Evolutionary conservation across 1,140 invertebrate genomes (phyloP), one percentile per base, ranked within the genome.

Genomic region (Harpegnathos saltator): DNA sequence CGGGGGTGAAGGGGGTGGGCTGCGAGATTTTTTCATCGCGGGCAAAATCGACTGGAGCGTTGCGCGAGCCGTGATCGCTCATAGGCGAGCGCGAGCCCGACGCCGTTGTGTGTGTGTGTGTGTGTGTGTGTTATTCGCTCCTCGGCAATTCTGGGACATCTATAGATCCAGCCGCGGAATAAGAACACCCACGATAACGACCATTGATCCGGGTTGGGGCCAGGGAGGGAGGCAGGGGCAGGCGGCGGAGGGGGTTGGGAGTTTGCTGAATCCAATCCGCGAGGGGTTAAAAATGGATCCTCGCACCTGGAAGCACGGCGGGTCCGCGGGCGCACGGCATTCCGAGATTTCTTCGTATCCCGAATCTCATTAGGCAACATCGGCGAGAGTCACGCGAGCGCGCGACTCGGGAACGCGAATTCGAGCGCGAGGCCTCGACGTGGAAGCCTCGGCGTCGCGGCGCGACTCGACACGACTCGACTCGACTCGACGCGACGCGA

Each of bases 351-450:
- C 65, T 71, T 71, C 75, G 48, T 52, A 63, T 48, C 65, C 75
- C 65, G 75, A 80, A 80, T 80, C 75, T 80, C 75, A 80, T 80
- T 80, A 80, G 44, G 75, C 75, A 48, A 80, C 65, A 80, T 80
- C 75, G 75, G 26, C 19, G 75, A 52, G 22, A 80, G 75, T 80
- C 75, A 80, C 75, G 75, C 75, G 65, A 80, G 33, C 75, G 22
- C 38, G 75, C 58, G 75, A 80, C 44, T 80, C 62, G 33, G 14
- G 48, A 56, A 65, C 29, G 62, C 38, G 65, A 63, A 33, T 75
- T 75, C 58, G 72, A 75, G 7, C 72, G n/a, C 19, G 14, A 26
- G 38, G 22, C 75, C 50, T 19, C 50, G 26, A 19, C 63, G 75
- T 69, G 29, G n/a, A n/a, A n/a, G n/a, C n/a, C n/a, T n/a, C n/a